These are phyloP conservation scores for Arctocebus calabarensis DNA, from an alignment of 2,797 vertebrate genomes.

Conservation along the genomic window DNA sequence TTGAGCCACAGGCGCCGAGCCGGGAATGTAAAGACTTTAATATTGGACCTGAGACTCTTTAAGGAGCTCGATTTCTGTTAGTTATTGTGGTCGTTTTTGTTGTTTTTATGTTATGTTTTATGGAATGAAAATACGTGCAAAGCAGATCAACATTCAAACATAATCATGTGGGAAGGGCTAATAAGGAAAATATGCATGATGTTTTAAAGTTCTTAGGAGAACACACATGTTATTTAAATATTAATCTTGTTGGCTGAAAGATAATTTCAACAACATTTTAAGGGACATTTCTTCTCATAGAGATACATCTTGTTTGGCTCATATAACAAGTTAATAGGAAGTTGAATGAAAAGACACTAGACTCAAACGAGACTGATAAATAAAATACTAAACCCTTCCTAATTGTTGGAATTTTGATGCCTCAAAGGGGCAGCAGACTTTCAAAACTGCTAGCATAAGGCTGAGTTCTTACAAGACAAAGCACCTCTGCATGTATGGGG, in stretches of 20 bases:
- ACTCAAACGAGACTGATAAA: neutral
- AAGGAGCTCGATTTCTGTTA: neutral
- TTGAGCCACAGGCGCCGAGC: too few relatives aligned
- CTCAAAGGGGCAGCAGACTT: neutral
- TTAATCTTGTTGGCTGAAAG: neutral
- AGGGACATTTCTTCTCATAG: neutral
- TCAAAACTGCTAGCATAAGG: neutral
- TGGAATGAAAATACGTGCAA: neutral
- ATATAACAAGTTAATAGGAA: too few relatives aligned
- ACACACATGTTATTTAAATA: neutral
- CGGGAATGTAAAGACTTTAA: neutral
- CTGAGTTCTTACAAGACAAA: neutral
- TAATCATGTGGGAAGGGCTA: neutral
- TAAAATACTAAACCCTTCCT: neutral
- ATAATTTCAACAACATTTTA: constrained; percentile 18
- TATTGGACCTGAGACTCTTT: neutral
- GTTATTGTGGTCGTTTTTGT: neutral
- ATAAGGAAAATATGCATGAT: neutral
- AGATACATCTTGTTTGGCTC: neutral
- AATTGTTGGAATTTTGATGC: neutral
- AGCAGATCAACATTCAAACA: neutral
- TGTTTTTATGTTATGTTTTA: neutral
- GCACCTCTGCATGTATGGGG: neutral
- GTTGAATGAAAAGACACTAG: neutral
- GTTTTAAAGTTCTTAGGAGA: constrained; percentile 33